Evolutionary conservation across 2,797 vertebrate genomes (phyloP).

Genomic region (Mus caroli): DNA sequence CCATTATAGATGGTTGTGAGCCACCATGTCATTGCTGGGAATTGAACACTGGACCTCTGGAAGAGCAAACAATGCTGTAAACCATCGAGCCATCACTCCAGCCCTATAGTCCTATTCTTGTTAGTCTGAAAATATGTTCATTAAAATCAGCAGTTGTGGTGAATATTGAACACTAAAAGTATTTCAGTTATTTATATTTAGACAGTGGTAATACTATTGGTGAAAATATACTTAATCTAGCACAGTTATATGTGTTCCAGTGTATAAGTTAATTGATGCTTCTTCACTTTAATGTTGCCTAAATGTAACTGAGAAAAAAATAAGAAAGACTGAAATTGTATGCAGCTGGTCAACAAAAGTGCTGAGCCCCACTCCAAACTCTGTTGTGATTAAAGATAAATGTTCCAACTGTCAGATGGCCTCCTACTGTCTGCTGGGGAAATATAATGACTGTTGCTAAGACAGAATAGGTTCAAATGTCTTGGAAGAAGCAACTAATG

Average conservation of each 20-base stretch:
- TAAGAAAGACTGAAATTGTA: slow-evolving; percentile 32
- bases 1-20: neutral
- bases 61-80: neutral
- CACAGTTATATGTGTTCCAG: slow-evolving; percentile 31
- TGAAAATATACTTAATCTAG: neutral
- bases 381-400: neutral
- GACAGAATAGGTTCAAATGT: neutral
- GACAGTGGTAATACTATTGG: neutral
- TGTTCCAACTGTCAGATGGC: neutral
- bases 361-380: neutral
- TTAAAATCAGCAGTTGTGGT: slow-evolving; percentile 30
- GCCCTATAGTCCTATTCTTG: slow-evolving; percentile 30
- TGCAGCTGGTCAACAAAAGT: neutral
- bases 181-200: slow-evolving; percentile 48
- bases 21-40: neutral
- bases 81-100: neutral
- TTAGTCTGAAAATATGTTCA: neutral
- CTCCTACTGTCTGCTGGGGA: slow-evolving; percentile 22
- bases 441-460: neutral
- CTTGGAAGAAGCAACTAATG: slow-evolving; percentile 41
- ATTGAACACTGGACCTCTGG: neutral
- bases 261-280: neutral
- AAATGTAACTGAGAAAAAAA: slow-evolving; percentile 29
- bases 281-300: neutral
- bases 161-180: slow-evolving; percentile 26